Conservation (phyloP, 2,113 vertebrate species). For the Triplophysa dalaica region DNA sequence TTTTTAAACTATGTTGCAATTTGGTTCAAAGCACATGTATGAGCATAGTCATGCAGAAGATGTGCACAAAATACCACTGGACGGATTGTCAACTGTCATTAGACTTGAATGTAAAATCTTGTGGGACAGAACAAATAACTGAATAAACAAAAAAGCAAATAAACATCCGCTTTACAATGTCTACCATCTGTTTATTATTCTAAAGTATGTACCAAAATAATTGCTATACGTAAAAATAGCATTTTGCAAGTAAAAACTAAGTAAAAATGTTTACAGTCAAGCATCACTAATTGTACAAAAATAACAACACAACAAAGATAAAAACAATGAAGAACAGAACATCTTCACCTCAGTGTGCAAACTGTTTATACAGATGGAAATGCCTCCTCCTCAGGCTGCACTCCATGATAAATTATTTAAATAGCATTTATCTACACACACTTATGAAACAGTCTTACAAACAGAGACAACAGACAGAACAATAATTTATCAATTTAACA, state of each 20-base stretch:
- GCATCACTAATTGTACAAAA: conserved; percentile 82
- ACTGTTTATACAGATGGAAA: conserved; percentile 96
- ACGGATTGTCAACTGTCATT: too few species aligned
- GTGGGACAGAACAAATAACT: background rate
- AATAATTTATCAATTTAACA: conserved; percentile 90
- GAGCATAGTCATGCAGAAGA: background rate
- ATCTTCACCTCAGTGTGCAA: conserved; percentile 98
- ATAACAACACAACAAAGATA: conserved; percentile 78
- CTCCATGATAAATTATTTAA: conserved; percentile 99
- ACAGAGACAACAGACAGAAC: conserved; percentile 70
- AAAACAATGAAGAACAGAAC: conserved; percentile 74
- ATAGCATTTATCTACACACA: conserved; percentile 92
- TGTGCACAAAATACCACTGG: background rate
- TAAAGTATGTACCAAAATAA: conserved; percentile 77
- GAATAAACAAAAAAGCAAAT: background rate
- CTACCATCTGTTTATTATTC: conserved; percentile 77
- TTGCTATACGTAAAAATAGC: conserved; percentile 75
- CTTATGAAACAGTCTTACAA: conserved; percentile 68
- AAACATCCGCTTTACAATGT: conserved; percentile 50
- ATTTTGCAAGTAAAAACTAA: conserved; percentile 80
- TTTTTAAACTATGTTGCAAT: background rate
- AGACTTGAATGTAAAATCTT: background rate
- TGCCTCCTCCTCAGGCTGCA: conserved; percentile 83
- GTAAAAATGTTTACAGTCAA: conserved; percentile 92
- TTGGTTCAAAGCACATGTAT: conserved; percentile 8